phyloP scores from a whole-genome alignment of 2,797 vertebrate species.

The Aeoliscus strigatus region DNA sequence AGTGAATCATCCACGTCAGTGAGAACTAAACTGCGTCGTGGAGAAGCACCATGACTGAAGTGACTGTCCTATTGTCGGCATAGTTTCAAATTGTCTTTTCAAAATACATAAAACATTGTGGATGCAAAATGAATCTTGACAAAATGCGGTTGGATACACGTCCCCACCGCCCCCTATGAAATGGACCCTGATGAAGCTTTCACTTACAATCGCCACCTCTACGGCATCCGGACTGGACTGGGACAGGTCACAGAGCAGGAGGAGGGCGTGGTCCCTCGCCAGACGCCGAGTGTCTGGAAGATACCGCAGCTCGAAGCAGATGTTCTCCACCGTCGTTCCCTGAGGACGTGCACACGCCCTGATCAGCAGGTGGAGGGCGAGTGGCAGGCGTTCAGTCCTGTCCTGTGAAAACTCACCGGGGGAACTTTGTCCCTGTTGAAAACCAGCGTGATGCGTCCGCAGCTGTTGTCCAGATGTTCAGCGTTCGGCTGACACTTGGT shows the following conservation, averaged over 20 bases:
- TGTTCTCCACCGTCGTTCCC: constrained; percentile 92
- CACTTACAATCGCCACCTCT: constrained; percentile 92
- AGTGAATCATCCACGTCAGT: no score
- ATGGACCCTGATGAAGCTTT: background rate
- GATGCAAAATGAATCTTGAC: no score
- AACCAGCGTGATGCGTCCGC: constrained; percentile 87
- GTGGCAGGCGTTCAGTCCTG: no score
- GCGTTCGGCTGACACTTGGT: constrained; percentile 87
- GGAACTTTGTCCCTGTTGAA: constrained; percentile 90
- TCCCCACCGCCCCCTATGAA: background rate
- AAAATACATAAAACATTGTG: background rate
- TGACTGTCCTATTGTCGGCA: no score
- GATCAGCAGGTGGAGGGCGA: no score
- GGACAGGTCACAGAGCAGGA: constrained; percentile 87
- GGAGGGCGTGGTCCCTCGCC: constrained; percentile 80
- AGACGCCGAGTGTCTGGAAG: constrained; percentile 80
- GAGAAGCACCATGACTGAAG: no score
- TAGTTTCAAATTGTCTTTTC: no score
- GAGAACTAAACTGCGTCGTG: no score
- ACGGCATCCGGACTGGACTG: constrained; percentile 81
- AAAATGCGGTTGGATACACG: no score
- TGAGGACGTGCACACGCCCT: constrained; percentile 36
- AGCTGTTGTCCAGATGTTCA: constrained; percentile 88
- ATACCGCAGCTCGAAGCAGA: constrained; percentile 91
- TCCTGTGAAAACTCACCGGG: constrained; percentile 74